phyloP scores from a whole-genome alignment of 2,113 vertebrate species.

The Anguilla rostrata region DNA sequence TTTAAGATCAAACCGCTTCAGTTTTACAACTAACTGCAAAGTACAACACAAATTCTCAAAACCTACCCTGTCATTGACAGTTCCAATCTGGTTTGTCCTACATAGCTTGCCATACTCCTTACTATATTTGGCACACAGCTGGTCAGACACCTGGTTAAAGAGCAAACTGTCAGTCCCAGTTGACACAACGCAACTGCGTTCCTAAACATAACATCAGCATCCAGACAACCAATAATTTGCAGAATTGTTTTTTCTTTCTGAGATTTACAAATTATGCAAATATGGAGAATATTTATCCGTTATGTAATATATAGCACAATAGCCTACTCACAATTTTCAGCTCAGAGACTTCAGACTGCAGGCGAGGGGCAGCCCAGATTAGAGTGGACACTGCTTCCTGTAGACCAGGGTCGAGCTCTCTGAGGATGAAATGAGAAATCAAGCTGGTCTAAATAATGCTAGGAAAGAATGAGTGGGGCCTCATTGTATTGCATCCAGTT shows the following conservation, averaged over 20 bases:
- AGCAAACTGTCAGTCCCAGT: neutral
- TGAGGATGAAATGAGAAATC: conserved; percentile 47
- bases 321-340: conserved; percentile 86
- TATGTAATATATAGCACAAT: neutral
- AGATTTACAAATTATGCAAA: neutral
- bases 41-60: neutral
- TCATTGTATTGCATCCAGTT: neutral
- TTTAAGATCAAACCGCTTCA: neutral
- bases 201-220: neutral
- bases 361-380: conserved; percentile 94
- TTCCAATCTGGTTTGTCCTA: conserved; percentile 96
- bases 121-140: conserved; percentile 97
- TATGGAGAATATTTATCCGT: neutral
- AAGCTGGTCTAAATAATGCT: neutral
- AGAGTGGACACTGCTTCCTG: conserved; percentile 94
- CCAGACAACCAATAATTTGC: neutral
- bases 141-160: conserved; percentile 85
- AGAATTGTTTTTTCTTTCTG: neutral
- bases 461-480: conserved; percentile 12
- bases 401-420: conserved; percentile 91
- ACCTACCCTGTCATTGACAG: conserved; percentile 92
- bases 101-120: conserved; percentile 98
- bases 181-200: neutral
- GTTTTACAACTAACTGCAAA: no score
- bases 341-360: conserved; percentile 89